Conservation (phyloP, 2,888 invertebrate genomes). For the Amaurobius ferox region DNA sequence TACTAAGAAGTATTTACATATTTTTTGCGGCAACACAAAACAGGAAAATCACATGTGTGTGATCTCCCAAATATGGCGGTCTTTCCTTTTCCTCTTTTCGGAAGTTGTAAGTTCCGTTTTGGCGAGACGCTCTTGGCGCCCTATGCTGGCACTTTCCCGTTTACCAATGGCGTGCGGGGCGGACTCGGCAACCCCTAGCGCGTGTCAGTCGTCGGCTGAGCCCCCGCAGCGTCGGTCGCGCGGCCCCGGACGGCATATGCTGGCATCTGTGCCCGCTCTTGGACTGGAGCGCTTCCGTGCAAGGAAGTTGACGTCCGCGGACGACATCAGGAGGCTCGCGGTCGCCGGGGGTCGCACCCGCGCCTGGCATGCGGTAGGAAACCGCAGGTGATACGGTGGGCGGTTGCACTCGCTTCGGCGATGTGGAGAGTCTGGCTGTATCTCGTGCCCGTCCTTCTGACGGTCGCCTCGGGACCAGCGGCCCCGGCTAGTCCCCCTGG, state of each 20-base stretch:
- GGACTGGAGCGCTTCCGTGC: constrained; percentile 17
- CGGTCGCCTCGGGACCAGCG: constrained; percentile 64
- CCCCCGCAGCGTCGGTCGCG: constrained; percentile 33
- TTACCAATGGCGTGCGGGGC: no score
- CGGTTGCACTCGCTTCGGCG: constrained; percentile 65
- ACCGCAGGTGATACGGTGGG: constrained; percentile 54
- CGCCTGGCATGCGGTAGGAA: constrained; percentile 60
- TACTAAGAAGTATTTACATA: no score
- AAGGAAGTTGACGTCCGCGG: constrained; percentile 13
- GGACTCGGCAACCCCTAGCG: constrained; percentile 26
- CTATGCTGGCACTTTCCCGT: no score
- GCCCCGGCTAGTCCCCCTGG: constrained; percentile 47
- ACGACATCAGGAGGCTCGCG: neutral
- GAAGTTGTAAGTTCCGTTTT: constrained; percentile 22
- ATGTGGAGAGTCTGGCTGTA: constrained; percentile 68
- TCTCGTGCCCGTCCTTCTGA: constrained; percentile 64
- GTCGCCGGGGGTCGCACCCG: neutral
- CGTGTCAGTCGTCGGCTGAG: constrained; percentile 35
- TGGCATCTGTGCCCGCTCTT: neutral
- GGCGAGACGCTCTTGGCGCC: constrained; percentile 40
- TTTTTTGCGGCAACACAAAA: no score
- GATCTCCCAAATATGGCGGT: constrained; percentile 34
- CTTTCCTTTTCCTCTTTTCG: constrained; percentile 2
- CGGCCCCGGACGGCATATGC: constrained; percentile 6
- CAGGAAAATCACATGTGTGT: no score